Percentiles rank a stretch among this genome's conserved stretches.
phyloP scores from a whole-genome alignment of 1,140 invertebrate genomes.

The Amphibalanus amphitrite region DNA sequence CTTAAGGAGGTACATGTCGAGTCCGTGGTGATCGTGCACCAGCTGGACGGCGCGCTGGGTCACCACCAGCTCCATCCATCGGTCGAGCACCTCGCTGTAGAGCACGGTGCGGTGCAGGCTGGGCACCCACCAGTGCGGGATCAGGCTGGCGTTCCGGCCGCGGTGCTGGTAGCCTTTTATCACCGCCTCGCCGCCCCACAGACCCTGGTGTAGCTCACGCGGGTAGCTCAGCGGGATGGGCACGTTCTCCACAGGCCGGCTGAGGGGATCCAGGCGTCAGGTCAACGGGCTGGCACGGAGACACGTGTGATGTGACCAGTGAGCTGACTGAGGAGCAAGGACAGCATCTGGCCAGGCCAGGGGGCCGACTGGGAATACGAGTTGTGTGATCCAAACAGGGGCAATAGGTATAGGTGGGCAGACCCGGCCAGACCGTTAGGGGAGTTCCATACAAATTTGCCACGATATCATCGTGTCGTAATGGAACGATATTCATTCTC shows the following conservation, averaged over 20 bases:
- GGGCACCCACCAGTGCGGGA: constrained; percentile 76
- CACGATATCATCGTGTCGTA: no score
- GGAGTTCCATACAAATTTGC: no score
- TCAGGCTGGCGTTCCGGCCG: constrained; percentile 34
- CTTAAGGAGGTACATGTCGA: constrained; percentile 87
- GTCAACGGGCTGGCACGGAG: neutral
- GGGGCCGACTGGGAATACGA: neutral
- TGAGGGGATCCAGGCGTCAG: constrained; percentile 23
- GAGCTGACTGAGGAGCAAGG: neutral
- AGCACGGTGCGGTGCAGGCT: constrained; percentile 55
- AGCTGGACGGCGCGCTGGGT: constrained; percentile 61
- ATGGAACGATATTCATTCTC: no score
- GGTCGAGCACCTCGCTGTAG: constrained; percentile 83
- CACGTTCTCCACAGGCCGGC: constrained; percentile 49
- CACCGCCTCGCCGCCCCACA: constrained; percentile 95
- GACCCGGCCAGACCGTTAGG: neutral
- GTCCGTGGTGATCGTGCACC: constrained; percentile 78
- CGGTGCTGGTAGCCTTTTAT: constrained; percentile 71
- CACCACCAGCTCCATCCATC: constrained; percentile 57
- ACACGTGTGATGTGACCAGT: neutral
- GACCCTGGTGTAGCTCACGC: constrained; percentile 57
- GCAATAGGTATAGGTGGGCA: neutral
- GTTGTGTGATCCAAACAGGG: neutral
- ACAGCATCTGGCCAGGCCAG: no score
- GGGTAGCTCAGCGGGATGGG: constrained; percentile 61